Percentiles rank a stretch among this genome's conserved stretches.
phyloP scores from a whole-genome alignment of 2,113 vertebrate species.

The Proteles cristata region DNA sequence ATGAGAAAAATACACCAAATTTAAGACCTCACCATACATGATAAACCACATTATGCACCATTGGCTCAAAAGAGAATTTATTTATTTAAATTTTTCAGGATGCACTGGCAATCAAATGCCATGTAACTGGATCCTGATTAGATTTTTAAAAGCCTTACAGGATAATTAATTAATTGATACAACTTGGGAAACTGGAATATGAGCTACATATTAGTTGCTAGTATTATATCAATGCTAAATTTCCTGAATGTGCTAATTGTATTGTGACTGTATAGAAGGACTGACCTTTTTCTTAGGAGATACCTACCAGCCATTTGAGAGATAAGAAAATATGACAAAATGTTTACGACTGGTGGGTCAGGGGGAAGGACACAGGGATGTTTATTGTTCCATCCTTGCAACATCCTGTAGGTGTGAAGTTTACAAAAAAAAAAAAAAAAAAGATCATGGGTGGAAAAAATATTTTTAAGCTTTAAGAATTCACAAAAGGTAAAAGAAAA shows the following conservation, averaged over 20 bases:
- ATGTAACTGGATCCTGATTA: background rate
- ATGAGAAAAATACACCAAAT: background rate
- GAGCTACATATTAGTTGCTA: background rate
- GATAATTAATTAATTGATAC: background rate
- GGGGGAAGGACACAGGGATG: background rate
- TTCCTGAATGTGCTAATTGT: background rate
- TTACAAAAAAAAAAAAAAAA: background rate
- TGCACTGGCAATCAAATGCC: background rate
- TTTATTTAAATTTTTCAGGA: constrained; percentile 20
- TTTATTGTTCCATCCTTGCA: background rate
- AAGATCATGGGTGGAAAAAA: background rate
- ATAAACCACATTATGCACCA: background rate
- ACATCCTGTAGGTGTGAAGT: background rate
- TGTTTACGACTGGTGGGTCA: background rate
- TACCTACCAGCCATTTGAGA: background rate
- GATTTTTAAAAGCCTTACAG: background rate
- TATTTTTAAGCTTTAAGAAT: background rate
- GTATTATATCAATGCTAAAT: background rate
- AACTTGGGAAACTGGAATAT: background rate
- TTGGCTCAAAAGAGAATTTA: background rate
- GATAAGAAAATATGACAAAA: background rate
- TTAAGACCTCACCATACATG: background rate
- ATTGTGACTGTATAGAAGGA: background rate
- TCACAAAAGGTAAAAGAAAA: background rate
- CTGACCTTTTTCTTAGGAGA: background rate